A percentile compares a stretch with the other conserved stretches of the same genome.
Evolutionary conservation across 2,113 vertebrate genomes (phyloP).

Genomic region (Romanogobio albipinnatus): DNA sequence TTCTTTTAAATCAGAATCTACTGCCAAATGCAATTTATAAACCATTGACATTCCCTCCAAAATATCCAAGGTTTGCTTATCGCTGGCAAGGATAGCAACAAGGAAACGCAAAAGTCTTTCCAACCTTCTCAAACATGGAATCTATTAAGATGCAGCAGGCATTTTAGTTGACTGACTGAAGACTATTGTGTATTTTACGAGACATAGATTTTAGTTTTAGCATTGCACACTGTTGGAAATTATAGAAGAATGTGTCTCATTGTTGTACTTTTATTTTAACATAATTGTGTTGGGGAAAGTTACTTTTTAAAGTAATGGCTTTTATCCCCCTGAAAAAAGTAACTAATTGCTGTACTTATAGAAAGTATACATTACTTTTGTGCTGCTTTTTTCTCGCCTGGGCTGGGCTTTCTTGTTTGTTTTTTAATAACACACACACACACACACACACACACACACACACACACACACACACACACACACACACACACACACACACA

Average conservation of each 20-base stretch:
- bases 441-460: too few species aligned
- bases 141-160: conserved; percentile 19
- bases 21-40: neutral
- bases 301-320: too few species aligned
- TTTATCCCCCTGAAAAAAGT: too few species aligned
- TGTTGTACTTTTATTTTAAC: neutral
- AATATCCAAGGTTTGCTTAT: neutral
- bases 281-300: too few species aligned
- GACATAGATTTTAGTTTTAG: neutral
- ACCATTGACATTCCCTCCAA: conserved; percentile 6
- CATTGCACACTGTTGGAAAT: neutral
- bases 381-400: too few species aligned
- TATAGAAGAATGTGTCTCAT: neutral
- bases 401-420: too few species aligned
- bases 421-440: too few species aligned
- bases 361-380: too few species aligned
- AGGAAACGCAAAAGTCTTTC: neutral
- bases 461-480: too few species aligned
- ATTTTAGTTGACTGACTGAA: neutral
- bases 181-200: neutral
- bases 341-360: too few species aligned
- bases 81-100: neutral
- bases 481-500: too few species aligned
- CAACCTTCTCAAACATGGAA: conserved; percentile 4
- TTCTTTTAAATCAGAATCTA: neutral